phyloP scores from a whole-genome alignment of 2,888 invertebrate species.

The Agrotis puta region DNA sequence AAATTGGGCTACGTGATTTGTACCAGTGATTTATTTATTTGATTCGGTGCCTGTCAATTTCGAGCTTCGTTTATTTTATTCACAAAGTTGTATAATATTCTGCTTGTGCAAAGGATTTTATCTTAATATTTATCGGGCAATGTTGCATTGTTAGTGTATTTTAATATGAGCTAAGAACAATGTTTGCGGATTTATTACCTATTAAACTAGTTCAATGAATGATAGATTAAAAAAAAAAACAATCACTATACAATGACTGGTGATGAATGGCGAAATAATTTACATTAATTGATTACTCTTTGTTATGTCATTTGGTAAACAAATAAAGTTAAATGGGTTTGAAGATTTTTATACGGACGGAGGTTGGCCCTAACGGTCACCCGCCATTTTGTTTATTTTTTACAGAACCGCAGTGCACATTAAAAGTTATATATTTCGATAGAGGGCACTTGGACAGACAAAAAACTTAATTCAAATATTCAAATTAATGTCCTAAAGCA shows the following conservation, averaged over 20 bases:
- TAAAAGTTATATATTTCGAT: too few species aligned
- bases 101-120: background rate
- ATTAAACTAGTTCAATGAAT: background rate
- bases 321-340: background rate
- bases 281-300: background rate
- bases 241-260: slow-evolving; percentile 6
- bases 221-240: background rate
- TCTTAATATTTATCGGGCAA: slow-evolving; percentile 27
- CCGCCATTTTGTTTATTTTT: too few species aligned
- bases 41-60: slow-evolving; percentile 6
- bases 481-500: too few species aligned
- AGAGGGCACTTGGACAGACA: too few species aligned
- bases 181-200: slow-evolving; percentile 22
- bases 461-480: too few species aligned
- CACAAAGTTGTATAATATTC: background rate
- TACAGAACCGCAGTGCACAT: too few species aligned
- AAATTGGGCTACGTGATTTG: slow-evolving; percentile 1
- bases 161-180: slow-evolving; percentile 19
- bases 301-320: background rate
- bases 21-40: too few species aligned
- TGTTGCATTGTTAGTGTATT: slow-evolving; percentile 18
- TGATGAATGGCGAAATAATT: background rate
- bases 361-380: too few species aligned
- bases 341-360: too few species aligned
- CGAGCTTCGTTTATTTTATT: background rate